Conservation (phyloP, 2,888 invertebrate species). For the Orchesella flavescens region DNA sequence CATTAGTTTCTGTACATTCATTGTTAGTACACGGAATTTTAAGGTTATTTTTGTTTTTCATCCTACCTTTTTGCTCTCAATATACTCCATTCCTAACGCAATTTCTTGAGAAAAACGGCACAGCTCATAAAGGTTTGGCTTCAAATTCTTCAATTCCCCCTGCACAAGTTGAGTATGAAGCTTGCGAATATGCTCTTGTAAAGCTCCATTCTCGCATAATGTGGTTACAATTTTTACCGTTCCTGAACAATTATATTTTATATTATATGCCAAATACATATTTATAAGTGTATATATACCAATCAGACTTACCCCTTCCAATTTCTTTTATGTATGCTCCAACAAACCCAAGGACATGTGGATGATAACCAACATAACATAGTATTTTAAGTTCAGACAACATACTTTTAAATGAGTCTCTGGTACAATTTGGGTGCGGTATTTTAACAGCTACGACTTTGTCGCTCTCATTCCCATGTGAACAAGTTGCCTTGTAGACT, state of each 20-base stretch:
- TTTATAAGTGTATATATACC: no score
- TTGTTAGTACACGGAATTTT: not conserved
- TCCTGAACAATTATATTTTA: not conserved
- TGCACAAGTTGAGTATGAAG: no score
- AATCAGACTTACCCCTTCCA: no score
- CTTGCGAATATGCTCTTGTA: slow-evolving; percentile 34
- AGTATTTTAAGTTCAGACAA: slow-evolving; percentile 61
- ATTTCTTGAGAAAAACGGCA: slow-evolving; percentile 23
- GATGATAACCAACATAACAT: slow-evolving; percentile 47
- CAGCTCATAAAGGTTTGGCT: not conserved
- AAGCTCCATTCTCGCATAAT: slow-evolving; percentile 49
- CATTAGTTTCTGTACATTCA: no score
- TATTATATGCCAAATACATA: not conserved
- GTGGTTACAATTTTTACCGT: slow-evolving; percentile 53
- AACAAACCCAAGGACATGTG: slow-evolving; percentile 44
- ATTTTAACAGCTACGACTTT: slow-evolving; percentile 8
- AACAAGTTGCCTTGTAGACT: not conserved
- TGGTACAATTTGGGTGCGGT: not conserved
- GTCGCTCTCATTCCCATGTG: not conserved
- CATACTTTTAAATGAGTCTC: not conserved
- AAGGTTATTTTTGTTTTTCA: not conserved
- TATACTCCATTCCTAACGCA: slow-evolving; percentile 60
- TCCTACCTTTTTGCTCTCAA: not conserved
- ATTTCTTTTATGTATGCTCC: no score
- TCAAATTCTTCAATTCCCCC: slow-evolving; percentile 1